Percentiles rank a stretch among this genome's conserved stretches.
These are phyloP conservation scores for Adelges cooleyi DNA, from an alignment of 1,140 invertebrate species.

Conservation along the genomic window DNA sequence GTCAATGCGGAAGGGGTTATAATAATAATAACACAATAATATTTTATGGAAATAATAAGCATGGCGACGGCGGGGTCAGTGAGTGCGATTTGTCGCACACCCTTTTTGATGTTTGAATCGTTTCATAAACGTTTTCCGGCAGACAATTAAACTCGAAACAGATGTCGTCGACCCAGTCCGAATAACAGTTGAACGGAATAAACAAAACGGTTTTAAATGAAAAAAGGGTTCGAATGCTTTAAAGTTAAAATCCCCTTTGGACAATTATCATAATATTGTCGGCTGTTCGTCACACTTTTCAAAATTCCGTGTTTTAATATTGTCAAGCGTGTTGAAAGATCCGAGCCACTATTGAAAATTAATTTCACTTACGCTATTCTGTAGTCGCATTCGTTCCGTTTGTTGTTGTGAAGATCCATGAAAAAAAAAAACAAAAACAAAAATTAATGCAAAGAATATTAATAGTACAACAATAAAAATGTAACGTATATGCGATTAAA, in stretches of 20 bases:
- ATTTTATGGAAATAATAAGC: constrained; percentile 21
- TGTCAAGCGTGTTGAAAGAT: neutral
- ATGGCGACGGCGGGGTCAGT: neutral
- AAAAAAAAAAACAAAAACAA: constrained; percentile 2
- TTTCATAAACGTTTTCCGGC: constrained; percentile 10
- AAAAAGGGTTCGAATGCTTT: neutral
- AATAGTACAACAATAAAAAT: too few species aligned
- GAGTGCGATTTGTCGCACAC: constrained; percentile 19
- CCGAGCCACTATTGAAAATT: constrained; percentile 3
- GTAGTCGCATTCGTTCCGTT: neutral
- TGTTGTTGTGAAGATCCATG: neutral
- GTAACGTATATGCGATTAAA: too few species aligned
- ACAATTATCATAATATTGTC: constrained; percentile 1
- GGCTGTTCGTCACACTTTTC: constrained; percentile 22
- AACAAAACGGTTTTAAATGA: neutral
- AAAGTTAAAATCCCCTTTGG: constrained; percentile 1
- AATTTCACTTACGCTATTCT: constrained; percentile 22
- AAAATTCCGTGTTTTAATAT: neutral
- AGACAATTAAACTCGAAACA: constrained; percentile 24
- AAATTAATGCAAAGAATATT: too few species aligned
- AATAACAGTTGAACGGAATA: neutral
- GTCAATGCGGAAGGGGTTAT: too few species aligned
- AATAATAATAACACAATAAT: too few species aligned
- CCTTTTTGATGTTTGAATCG: constrained; percentile 21
- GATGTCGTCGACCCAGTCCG: constrained; percentile 4